Evolutionary conservation across 2,888 invertebrate genomes (phyloP), one percentile per base, ranked within the genome.

Genomic region (Phalera bucephala): DNA sequence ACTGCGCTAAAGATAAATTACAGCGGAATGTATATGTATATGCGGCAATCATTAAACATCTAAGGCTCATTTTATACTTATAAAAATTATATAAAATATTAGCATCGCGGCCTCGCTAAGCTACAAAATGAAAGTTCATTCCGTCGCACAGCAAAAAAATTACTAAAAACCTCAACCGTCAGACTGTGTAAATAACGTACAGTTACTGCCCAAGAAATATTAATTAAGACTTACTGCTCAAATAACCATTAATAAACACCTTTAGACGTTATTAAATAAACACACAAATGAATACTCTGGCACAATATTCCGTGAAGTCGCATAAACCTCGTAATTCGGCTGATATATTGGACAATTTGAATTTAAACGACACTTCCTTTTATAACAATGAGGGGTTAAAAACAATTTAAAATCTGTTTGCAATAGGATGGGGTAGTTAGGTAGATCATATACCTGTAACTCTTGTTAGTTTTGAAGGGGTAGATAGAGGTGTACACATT

Each of bases 321-420:
- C 53, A 54, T 60, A 57, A 59, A 52, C 55, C 50, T 46, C 48
- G 55, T 59, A 60, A 64, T 64, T 64, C 58, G 38, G 30, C 53
- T 65, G 60, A 68, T 64, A 61, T 64, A n/a, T n/a, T n/a, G n/a
- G n/a, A n/a, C n/a, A n/a, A n/a, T n/a, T n/a, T n/a, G n/a, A n/a
- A n/a, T n/a, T n/a, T n/a, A n/a, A n/a, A n/a, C n/a, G n/a, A n/a
- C n/a, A n/a, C n/a, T n/a, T n/a, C n/a, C n/a, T n/a, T n/a, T n/a
- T n/a, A n/a, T n/a, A n/a, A n/a, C n/a, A n/a, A n/a, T n/a, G n/a
- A n/a, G n/a, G n/a, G n/a, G n/a, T n/a, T n/a, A n/a, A n/a, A n/a
- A n/a, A n/a, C n/a, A n/a, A n/a, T n/a, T n/a, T n/a, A n/a, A n/a
- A n/a, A n/a, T n/a, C n/a, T n/a, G n/a, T n/a, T n/a, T n/a, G n/a